phyloP scores from a whole-genome alignment of 2,113 vertebrate genomes.

The Eulemur rufifrons region DNA sequence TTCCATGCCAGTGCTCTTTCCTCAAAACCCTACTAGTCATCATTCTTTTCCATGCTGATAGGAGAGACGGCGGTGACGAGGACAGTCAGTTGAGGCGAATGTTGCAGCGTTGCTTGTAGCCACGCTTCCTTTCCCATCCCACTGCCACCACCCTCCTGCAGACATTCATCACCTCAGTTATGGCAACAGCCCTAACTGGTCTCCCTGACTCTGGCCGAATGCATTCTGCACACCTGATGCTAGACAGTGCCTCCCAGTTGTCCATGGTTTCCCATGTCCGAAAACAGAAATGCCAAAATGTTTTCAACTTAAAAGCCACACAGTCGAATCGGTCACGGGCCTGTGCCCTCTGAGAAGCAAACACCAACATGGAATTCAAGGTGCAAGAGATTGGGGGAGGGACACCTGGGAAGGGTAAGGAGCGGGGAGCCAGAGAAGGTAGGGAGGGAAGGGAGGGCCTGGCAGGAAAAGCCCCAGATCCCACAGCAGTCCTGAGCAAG shows the following conservation, averaged over 20 bases:
- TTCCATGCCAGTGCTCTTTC: not conserved
- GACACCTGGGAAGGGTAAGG: not conserved
- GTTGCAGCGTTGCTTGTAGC: not conserved
- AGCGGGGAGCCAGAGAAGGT: not conserved
- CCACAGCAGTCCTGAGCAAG: not conserved
- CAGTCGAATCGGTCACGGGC: not conserved
- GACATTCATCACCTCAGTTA: not conserved
- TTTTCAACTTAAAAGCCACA: not conserved
- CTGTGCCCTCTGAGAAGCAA: not conserved
- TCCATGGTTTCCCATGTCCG: not conserved
- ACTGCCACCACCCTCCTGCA: not conserved
- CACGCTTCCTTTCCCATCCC: accelerated
- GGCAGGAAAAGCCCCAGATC: not conserved
- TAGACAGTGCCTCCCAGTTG: not conserved
- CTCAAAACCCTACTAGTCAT: not conserved
- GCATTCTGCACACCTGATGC: not conserved
- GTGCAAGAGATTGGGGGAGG: not conserved
- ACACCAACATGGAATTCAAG: too few relatives aligned
- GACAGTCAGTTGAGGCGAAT: not conserved
- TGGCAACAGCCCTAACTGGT: not conserved
- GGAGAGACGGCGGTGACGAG: not conserved
- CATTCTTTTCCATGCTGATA: not conserved
- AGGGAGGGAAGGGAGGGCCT: not conserved
- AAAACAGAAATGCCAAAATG: not conserved
- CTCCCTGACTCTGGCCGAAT: not conserved